phyloP scores from a whole-genome alignment of 1,140 invertebrate genomes.

The Trinorchestia longiramus region DNA sequence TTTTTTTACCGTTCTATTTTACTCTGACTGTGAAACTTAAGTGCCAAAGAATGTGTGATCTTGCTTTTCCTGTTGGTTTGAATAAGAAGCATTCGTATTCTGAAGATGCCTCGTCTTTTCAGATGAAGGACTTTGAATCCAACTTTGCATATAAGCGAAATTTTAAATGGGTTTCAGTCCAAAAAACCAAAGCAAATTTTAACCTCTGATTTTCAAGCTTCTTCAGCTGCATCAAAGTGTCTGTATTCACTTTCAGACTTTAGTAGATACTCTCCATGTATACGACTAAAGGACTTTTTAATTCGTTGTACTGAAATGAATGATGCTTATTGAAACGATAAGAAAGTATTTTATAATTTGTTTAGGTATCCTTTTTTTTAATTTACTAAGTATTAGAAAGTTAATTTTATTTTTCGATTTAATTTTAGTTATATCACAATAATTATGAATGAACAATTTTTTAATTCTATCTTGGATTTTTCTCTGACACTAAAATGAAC shows the following conservation, averaged over 20 bases:
- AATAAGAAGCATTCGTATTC: constrained; percentile 11
- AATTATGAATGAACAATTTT: background rate
- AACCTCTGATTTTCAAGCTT: background rate
- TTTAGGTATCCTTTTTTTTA: too few species aligned
- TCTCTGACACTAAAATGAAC: background rate
- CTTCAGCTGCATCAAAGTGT: background rate
- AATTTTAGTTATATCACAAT: too few species aligned
- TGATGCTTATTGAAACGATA: too few species aligned
- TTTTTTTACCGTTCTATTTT: constrained; percentile 20
- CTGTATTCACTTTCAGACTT: background rate
- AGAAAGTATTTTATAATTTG: too few species aligned
- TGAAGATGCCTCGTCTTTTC: constrained; percentile 11
- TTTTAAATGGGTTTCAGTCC: background rate
- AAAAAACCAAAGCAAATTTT: background rate
- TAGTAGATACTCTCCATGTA: too few species aligned
- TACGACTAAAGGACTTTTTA: background rate
- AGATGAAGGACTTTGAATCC: background rate
- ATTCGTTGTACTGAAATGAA: background rate
- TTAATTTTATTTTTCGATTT: too few species aligned
- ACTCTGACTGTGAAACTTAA: background rate
- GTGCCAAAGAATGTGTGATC: constrained; percentile 6
- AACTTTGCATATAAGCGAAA: background rate
- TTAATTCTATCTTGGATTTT: background rate
- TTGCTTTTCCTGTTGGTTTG: background rate
- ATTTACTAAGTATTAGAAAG: too few species aligned